phyloP scores from a whole-genome alignment of 2,113 vertebrate species.

The Hylia prasina region DNA sequence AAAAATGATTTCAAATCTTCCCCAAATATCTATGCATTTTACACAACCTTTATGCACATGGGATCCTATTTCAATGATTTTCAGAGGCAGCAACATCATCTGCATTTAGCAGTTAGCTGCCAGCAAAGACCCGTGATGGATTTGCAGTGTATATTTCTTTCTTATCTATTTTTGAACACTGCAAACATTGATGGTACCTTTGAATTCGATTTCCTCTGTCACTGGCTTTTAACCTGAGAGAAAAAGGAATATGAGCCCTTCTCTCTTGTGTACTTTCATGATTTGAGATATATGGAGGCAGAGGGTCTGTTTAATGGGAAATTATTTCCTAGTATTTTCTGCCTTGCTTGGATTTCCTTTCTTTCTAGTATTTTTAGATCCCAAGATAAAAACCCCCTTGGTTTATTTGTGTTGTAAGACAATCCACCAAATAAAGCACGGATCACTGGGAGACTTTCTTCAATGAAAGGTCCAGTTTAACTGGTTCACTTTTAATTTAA shows the following conservation, averaged over 20 bases:
- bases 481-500: conserved; percentile 69
- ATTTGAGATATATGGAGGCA: background rate
- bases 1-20: background rate
- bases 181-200: background rate
- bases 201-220: conserved; percentile 45
- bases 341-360: conserved; percentile 64
- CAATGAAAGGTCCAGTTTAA: conserved; percentile 66
- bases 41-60: background rate
- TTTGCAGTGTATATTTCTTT: background rate
- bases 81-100: background rate
- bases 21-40: background rate
- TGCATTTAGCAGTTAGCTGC: background rate
- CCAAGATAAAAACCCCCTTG: conserved; percentile 35
- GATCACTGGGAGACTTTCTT: conserved; percentile 71
- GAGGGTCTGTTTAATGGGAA: conserved; percentile 43
- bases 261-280: background rate
- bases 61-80: background rate
- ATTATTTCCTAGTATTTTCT: conserved; percentile 65
- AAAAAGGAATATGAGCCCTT: conserved; percentile 18
- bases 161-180: background rate
- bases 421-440: conserved; percentile 66
- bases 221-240: conserved; percentile 50
- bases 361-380: conserved; percentile 74
- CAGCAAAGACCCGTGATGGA: background rate
- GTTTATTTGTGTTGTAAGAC: conserved; percentile 73